Conservation (phyloP, 2,888 invertebrate species). For the Lithophane socia region DNA sequence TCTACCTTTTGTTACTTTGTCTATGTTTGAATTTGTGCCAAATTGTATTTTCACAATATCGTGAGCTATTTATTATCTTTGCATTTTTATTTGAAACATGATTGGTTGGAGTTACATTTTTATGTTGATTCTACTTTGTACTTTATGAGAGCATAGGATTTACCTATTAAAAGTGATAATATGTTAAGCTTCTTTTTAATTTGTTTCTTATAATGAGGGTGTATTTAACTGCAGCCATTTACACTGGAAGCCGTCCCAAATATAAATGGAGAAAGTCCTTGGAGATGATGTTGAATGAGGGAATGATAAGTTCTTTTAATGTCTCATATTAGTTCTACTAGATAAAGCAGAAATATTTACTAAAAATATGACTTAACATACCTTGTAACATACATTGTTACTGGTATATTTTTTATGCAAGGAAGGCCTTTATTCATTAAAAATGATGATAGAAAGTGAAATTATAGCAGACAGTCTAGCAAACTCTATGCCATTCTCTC, state of each 20-base stretch:
- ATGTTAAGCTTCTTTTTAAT: background rate
- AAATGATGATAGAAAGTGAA: conserved; percentile 3
- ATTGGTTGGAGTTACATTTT: conserved; percentile 4
- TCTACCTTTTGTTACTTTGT: conserved; percentile 59
- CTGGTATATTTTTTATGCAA: background rate
- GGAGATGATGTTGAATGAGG: background rate
- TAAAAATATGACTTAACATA: background rate
- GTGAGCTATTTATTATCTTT: conserved; percentile 50
- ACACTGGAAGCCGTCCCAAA: background rate
- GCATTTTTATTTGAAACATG: conserved; percentile 46
- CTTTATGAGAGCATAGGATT: background rate
- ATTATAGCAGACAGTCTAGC: background rate
- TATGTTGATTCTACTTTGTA: conserved; percentile 6
- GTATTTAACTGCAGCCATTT: background rate
- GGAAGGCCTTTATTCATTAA: background rate
- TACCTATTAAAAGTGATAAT: background rate
- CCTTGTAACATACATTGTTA: no score
- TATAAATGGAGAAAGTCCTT: background rate
- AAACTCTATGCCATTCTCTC: background rate
- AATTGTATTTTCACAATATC: conserved; percentile 61
- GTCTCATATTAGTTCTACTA: background rate
- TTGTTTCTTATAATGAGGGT: background rate
- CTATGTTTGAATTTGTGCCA: conserved; percentile 65
- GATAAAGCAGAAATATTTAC: background rate
- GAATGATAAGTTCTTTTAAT: background rate